Evolutionary conservation across 2,888 invertebrate genomes (phyloP).

Genomic region (Oxytorus armatus): DNA sequence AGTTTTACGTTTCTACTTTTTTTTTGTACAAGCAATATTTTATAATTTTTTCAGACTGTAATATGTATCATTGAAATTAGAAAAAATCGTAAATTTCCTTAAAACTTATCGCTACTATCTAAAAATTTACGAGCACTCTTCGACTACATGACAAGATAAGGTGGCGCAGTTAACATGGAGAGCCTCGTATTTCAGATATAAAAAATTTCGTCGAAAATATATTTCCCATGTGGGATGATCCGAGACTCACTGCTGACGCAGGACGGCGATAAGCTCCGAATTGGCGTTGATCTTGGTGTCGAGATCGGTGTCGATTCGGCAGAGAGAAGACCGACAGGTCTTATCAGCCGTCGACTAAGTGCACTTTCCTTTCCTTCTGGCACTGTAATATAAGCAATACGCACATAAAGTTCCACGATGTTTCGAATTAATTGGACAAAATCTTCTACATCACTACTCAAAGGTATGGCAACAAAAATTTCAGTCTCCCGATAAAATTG

Average conservation of each 20-base stretch:
- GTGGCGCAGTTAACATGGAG: no score
- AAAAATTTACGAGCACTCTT: no score
- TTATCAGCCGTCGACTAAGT: conserved; percentile 87
- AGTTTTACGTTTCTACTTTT: no score
- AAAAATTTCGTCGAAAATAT: no score
- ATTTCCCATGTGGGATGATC: neutral
- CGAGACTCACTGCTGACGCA: conserved; percentile 75
- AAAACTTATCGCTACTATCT: no score
- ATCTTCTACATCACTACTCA: neutral
- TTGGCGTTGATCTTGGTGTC: conserved; percentile 90
- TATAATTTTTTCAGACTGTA: no score
- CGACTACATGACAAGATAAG: no score
- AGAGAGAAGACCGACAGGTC: conserved; percentile 89
- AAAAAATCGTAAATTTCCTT: no score
- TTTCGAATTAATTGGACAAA: neutral
- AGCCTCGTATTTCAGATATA: no score
- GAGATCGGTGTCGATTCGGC: conserved; percentile 88
- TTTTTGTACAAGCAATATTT: no score
- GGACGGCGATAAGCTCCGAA: conserved; percentile 89
- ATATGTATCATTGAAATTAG: no score
- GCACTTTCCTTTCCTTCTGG: conserved; percentile 93
- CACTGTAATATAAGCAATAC: conserved; percentile 85
- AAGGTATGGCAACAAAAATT: neutral
- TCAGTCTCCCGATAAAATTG: neutral
- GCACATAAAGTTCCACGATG: neutral